Evolutionary conservation across 2,113 vertebrate genomes (phyloP), one percentile per base, ranked within the genome.

Genomic region (Merops nubicus): DNA sequence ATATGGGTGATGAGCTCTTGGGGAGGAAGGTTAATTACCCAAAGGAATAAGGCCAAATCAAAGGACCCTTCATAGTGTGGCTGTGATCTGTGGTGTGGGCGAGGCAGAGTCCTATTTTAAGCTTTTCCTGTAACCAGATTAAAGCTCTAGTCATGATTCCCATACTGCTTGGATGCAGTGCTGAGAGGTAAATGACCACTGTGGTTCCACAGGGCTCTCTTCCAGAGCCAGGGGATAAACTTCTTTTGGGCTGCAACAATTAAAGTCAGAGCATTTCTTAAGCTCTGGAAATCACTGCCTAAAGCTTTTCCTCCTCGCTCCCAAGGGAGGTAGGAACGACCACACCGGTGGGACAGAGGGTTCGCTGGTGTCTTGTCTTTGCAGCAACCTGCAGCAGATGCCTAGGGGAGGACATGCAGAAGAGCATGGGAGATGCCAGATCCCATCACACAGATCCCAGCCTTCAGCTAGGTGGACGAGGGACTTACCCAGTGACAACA

Each of bases 321-420:
- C 14, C 18, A 21, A 5, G 40, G 42, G 5, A 48, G 18, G 1
- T 0, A 28, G 79, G 36, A 47, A 57, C 0, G 15, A 22, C 29
- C n/a, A 1, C 9, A 0, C 2, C 2, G 54, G 11, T 12, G 53
- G 36, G 14, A 56, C 9, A 23, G 9, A 6, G 10, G n/a, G 12
- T 14, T 34, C 42, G 21, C 8, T 0, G 0, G 21, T 8, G 9
- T 3, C 23, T n/a, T 8, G 29, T 9, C 25, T 33, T 57, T 4
- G 31, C 43, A 42, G 50, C n/a, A 4, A 7, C 54, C 26, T 0
- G 2, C 26, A 4, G 43, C 33, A 21, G 60, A 5, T 7, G 22
- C 9, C 18, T 1, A 5, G 14, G 22, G 20, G 4, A 42, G 43
- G 18, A 25, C 56, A 11, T 0, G 0, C 1, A 9, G n/a, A 14